A percentile compares a stretch with the other conserved stretches of the same genome.
Conservation (phyloP, 2,113 vertebrate genomes). For the Tetrax tetrax region DNA sequence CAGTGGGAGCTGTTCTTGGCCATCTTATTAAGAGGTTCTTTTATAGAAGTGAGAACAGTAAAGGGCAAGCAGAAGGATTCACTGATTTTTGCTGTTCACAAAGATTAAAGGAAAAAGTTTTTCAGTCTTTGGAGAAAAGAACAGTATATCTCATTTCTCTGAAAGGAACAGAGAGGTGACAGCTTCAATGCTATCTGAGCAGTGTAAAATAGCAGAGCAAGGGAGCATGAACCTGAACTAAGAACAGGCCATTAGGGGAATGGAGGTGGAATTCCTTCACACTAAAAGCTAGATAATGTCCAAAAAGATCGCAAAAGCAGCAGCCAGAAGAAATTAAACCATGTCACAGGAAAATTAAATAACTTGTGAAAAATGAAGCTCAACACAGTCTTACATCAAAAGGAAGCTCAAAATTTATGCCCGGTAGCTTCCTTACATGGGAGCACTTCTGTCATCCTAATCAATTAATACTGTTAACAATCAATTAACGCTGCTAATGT, state of each 20-base stretch:
- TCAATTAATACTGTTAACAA: background rate
- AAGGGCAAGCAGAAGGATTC: constrained; percentile 2
- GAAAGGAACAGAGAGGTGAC: background rate
- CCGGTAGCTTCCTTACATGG: background rate
- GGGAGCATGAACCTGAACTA: background rate
- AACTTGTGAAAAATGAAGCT: background rate
- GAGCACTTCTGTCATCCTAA: background rate
- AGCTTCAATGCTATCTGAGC: background rate
- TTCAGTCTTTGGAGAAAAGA: background rate
- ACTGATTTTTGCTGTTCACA: background rate
- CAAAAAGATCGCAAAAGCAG: background rate
- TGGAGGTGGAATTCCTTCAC: background rate
- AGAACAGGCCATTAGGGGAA: background rate
- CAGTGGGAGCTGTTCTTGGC: background rate
- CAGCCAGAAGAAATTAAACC: background rate
- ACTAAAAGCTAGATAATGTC: background rate
- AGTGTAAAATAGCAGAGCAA: background rate
- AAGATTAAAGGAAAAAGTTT: constrained; percentile 27
- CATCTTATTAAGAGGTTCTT: background rate
- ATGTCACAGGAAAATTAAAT: background rate
- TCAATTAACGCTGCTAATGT: background rate
- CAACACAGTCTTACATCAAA: background rate
- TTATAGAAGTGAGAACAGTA: background rate
- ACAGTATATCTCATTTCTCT: background rate
- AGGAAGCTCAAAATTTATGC: background rate